Conservation (phyloP, 1,140 invertebrate genomes). For the Anoplophora glabripennis region DNA sequence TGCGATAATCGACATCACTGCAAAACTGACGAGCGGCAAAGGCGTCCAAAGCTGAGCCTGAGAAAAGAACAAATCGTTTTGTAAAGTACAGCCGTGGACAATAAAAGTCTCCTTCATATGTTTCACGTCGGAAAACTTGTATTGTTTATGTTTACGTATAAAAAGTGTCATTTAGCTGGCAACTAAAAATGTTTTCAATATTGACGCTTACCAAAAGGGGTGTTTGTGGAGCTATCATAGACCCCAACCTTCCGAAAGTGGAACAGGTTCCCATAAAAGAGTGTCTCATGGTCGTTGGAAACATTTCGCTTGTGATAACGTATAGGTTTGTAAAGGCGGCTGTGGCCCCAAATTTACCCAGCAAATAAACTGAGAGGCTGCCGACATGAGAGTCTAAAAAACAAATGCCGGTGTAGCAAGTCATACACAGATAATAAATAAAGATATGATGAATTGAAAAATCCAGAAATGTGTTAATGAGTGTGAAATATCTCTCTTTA, state of each 20-base stretch:
- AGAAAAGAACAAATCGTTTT: slow-evolving; percentile 16
- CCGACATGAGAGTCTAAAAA: slow-evolving; percentile 60
- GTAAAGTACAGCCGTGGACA: too few species aligned
- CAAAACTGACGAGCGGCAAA: slow-evolving; percentile 66
- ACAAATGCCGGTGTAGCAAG: background rate
- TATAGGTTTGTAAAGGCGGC: slow-evolving; percentile 54
- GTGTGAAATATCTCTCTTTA: too few species aligned
- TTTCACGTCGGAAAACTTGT: too few species aligned
- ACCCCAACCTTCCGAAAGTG: slow-evolving; percentile 69
- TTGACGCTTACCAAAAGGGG: slow-evolving; percentile 56
- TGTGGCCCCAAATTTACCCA: slow-evolving; percentile 66
- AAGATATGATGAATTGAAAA: too few species aligned
- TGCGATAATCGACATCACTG: slow-evolving; percentile 59
- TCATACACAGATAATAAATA: background rate
- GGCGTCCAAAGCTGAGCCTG: slow-evolving; percentile 32
- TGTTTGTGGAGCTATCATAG: slow-evolving; percentile 70
- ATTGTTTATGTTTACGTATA: too few species aligned
- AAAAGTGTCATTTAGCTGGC: too few species aligned
- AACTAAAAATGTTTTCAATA: background rate
- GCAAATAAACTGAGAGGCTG: slow-evolving; percentile 66
- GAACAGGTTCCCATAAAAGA: slow-evolving; percentile 64
- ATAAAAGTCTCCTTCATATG: too few species aligned
- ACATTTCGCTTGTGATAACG: slow-evolving; percentile 55
- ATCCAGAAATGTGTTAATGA: too few species aligned
- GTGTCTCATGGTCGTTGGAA: slow-evolving; percentile 52